A percentile compares a stretch with the other conserved stretches of the same genome.
phyloP scores from a whole-genome alignment of 1,140 invertebrate species.

The Hylaeus volcanicus region DNA sequence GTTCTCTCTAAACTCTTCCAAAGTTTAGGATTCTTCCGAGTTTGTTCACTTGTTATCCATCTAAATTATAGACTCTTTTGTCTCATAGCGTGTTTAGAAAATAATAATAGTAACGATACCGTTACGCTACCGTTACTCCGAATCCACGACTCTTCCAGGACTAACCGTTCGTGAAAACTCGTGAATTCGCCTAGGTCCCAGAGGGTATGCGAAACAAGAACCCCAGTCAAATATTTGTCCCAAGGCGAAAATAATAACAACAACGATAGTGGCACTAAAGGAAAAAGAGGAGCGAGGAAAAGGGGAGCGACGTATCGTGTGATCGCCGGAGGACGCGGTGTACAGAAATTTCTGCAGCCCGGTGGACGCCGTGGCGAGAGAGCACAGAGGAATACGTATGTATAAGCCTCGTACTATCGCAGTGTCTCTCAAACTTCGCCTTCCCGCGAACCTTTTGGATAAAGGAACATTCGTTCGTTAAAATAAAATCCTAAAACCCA shows the following conservation, averaged over 20 bases:
- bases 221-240: neutral
- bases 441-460: too few relatives aligned
- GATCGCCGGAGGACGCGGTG: neutral
- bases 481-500: too few relatives aligned
- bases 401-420: neutral
- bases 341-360: constrained; percentile 6
- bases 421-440: too few relatives aligned
- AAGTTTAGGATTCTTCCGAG: too few relatives aligned
- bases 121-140: too few relatives aligned
- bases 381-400: neutral
- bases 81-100: too few relatives aligned
- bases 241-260: neutral
- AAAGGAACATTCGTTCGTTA: too few relatives aligned
- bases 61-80: too few relatives aligned
- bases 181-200: neutral
- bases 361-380: neutral
- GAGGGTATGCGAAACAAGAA: neutral
- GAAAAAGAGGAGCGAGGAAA: neutral
- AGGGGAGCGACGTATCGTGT: constrained; percentile 1
- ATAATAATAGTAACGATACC: too few relatives aligned
- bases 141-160: too few relatives aligned
- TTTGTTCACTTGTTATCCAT: too few relatives aligned
- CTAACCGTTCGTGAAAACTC: neutral
- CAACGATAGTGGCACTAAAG: neutral
- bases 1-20: too few relatives aligned